Evolutionary conservation across 1,140 invertebrate genomes (phyloP), one percentile per base, ranked within the genome.

Genomic region (Venustaconcha ellipsiformis): DNA sequence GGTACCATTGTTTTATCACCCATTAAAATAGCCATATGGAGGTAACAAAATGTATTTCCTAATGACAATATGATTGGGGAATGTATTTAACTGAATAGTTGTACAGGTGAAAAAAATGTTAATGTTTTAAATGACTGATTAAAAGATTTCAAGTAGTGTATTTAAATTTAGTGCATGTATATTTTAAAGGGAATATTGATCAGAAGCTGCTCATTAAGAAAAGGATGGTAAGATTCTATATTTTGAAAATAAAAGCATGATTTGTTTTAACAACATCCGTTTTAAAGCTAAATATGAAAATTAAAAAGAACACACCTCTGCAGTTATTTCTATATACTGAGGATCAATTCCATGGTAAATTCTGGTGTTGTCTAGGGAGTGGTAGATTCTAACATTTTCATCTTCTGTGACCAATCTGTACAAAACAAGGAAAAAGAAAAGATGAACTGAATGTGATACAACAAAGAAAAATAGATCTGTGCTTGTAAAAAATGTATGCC

Each of bases 311-410:
- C 72, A 77, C 82, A 89, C 89, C 6, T 92, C 90, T 48, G 91
- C 87, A 56, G 93, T 91, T 66, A 97, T 92, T 85, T 95, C 95
- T 76, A 97, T 88, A 89, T 91, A 96, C 78, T 95, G 94, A 37
- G 93, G 88, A 65, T 96, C 95, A 87, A 93, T 93, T 57, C 93
- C 95, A 87, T 95, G 95, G 86, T 96, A 97, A 78, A 94, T 92
- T 78, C 94, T 91, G 0, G 94, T 94, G 91, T 98, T 98, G 85
- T 96, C 95, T 67, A 93, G 90, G 73, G 93, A 94, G 88, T 95
- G 95, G 88, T 96, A 97, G 62, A 97, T 82, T 57, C 92, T 92
- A 59, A 93, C 91, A 3, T 78, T 82, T 15, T 93, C 92, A 60
- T 93, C 92, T 82, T 95, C 94, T 23, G 92, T 90, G 1, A 96